Evolutionary conservation across 2,888 invertebrate species (phyloP).

Genomic region (Tenthredo amoena): DNA sequence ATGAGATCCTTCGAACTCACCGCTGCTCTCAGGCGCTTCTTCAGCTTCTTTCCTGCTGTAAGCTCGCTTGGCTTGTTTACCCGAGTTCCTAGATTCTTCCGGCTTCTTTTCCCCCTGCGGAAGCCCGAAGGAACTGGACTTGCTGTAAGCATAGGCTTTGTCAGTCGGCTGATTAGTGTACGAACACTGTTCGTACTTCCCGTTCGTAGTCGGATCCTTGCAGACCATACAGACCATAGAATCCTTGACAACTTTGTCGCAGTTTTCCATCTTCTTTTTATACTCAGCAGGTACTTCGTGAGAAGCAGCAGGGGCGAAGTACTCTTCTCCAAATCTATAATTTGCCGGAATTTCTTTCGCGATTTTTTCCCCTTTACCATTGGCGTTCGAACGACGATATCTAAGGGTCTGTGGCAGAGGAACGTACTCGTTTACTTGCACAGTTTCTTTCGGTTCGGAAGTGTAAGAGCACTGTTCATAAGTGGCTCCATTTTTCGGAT

Average conservation of each 20-base stretch:
- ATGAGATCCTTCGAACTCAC: background rate
- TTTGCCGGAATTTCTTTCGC: slow-evolving; percentile 73
- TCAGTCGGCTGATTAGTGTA: slow-evolving; percentile 88
- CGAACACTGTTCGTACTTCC: slow-evolving; percentile 90
- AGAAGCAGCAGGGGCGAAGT: slow-evolving; percentile 67
- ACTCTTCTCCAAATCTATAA: slow-evolving; percentile 74
- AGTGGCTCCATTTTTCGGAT: slow-evolving; percentile 78
- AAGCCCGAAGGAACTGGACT: slow-evolving; percentile 64
- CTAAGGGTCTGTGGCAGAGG: background rate
- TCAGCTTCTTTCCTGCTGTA: slow-evolving; percentile 3
- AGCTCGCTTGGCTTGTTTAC: background rate
- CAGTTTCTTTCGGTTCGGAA: slow-evolving; percentile 70
- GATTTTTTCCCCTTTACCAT: slow-evolving; percentile 50
- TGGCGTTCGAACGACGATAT: slow-evolving; percentile 54
- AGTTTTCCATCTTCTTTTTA: slow-evolving; percentile 83
- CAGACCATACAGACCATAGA: slow-evolving; percentile 88
- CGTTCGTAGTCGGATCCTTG: slow-evolving; percentile 86
- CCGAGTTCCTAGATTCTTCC: slow-evolving; percentile 33
- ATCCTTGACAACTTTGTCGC: slow-evolving; percentile 83
- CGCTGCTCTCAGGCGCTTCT: background rate
- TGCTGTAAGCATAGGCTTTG: slow-evolving; percentile 77
- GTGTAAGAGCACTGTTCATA: slow-evolving; percentile 81
- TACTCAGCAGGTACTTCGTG: slow-evolving; percentile 81
- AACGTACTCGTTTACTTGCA: background rate
- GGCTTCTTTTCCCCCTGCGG: slow-evolving; percentile 34